These are phyloP conservation scores for Bradypodion pumilum DNA, from an alignment of 2,797 vertebrate genomes.

Conservation along the genomic window DNA sequence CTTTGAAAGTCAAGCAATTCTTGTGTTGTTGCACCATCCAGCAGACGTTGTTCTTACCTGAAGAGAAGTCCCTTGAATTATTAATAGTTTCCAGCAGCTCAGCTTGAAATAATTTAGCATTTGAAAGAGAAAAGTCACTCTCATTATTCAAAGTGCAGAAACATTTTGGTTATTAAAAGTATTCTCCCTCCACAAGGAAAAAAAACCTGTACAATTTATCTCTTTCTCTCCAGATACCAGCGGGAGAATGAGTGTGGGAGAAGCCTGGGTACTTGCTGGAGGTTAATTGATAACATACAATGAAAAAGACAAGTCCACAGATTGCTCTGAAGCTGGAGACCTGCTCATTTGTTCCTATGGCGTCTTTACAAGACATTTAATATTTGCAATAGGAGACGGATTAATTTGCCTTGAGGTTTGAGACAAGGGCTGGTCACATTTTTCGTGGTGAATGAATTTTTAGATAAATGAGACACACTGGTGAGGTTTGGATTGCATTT, in stretches of 20 bases:
- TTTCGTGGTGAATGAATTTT: conserved; percentile 12
- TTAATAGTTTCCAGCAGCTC: conserved; percentile 72
- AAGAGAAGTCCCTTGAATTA: conserved; percentile 69
- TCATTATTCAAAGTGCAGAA: conserved; percentile 68
- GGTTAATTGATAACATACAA: conserved; percentile 65
- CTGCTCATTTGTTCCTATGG: conserved; percentile 21
- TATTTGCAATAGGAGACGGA: conserved; percentile 28
- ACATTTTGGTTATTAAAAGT: conserved; percentile 67
- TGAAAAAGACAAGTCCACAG: conserved; percentile 33
- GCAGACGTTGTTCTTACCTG: conserved; percentile 66
- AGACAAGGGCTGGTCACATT: conserved; percentile 23
- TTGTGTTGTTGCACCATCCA: conserved; percentile 60
- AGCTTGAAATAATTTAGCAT: conserved; percentile 73
- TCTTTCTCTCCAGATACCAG: conserved; percentile 60
- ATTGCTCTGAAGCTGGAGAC: conserved; percentile 38
- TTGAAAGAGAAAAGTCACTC: conserved; percentile 70
- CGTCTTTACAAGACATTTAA: conserved; percentile 30
- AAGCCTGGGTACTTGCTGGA: conserved; percentile 49
- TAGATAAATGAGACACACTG: background rate
- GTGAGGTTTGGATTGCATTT: background rate
- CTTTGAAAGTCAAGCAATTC: conserved; percentile 56
- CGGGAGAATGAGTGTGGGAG: conserved; percentile 49
- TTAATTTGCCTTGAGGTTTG: conserved; percentile 25
- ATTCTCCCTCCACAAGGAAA: conserved; percentile 34
- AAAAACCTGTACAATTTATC: conserved; percentile 47